Percentiles rank a stretch among this genome's conserved stretches.
phyloP scores from a whole-genome alignment of 2,888 invertebrate species.

The Drosophila paranaensis region DNA sequence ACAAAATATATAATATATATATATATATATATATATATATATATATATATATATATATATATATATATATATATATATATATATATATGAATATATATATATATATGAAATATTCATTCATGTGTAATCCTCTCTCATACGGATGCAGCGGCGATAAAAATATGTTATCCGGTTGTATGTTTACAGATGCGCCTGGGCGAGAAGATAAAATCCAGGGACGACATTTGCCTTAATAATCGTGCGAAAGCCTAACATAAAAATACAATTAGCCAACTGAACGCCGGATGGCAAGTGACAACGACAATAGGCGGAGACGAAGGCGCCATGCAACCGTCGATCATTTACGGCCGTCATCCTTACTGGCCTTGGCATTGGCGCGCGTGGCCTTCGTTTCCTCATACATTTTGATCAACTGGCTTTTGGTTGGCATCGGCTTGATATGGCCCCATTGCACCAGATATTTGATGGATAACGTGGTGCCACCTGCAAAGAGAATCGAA shows the following conservation, averaged over 20 bases:
- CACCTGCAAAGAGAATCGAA: constrained; percentile 86
- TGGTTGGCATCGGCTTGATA: constrained; percentile 92
- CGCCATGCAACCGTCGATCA: constrained; percentile 48
- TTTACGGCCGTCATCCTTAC: constrained; percentile 61
- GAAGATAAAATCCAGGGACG: constrained; percentile 33
- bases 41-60: too few relatives aligned
- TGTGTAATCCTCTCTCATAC: constrained; percentile 7
- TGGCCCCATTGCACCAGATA: constrained; percentile 92
- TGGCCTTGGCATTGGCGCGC: constrained; percentile 71
- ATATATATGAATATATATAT: constrained; percentile 26
- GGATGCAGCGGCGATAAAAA: constrained; percentile 11
- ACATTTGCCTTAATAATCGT: constrained; percentile 20
- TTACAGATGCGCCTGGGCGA: constrained; percentile 30
- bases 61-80: too few relatives aligned
- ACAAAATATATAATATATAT: constrained; percentile 29
- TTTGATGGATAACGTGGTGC: constrained; percentile 94
- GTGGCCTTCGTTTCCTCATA: constrained; percentile 86
- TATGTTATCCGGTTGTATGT: constrained; percentile 16
- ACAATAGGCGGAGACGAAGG: constrained; percentile 21
- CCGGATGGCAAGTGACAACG: constrained; percentile 27
- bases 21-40: too few relatives aligned
- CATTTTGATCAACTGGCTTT: constrained; percentile 87
- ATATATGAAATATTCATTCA: constrained; percentile 22
- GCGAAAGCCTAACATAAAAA: constrained; percentile 58
- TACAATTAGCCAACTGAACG: constrained; percentile 59